phyloP scores from a whole-genome alignment of 37 sponge, comb jelly and placozoan species.

The Ianthella basta region DNA sequence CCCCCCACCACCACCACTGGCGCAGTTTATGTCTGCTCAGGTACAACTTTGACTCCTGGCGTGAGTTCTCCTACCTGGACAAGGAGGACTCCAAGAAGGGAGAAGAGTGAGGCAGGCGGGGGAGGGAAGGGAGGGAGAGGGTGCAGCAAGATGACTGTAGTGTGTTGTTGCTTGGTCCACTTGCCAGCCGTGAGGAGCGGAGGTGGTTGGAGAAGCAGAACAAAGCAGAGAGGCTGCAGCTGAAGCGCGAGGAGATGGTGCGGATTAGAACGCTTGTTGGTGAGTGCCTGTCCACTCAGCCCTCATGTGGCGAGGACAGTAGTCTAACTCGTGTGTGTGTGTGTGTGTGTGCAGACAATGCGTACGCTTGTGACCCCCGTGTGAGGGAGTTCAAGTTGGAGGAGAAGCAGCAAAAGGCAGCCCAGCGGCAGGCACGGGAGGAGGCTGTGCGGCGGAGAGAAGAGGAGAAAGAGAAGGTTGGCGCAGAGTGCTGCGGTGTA shows the following conservation, averaged over 20 bases:
- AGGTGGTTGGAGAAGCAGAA: constrained; percentile 96
- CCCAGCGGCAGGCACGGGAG: constrained; percentile 71
- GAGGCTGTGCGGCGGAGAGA: constrained; percentile 69
- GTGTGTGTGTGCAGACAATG: constrained; percentile 62
- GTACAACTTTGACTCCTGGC: constrained; percentile 95
- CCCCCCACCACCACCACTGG: too few species aligned
- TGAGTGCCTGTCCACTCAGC: constrained; percentile 10
- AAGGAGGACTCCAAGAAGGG: constrained; percentile 93
- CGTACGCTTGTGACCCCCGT: constrained; percentile 90
- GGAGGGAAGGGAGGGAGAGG: not conserved
- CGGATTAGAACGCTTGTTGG: constrained; percentile 85
- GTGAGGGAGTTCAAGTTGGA: constrained; percentile 83
- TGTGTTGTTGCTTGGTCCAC: not conserved
- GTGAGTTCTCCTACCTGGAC: constrained; percentile 96
- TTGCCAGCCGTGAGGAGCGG: constrained; percentile 87
- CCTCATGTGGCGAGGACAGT: too few species aligned
- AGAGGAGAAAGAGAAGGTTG: constrained; percentile 57
- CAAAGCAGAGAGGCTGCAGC: constrained; percentile 79
- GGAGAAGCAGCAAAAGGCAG: constrained; percentile 78
- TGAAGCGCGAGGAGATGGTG: constrained; percentile 84
- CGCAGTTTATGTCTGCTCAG: constrained; percentile 1
- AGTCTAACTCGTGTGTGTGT: too few species aligned
- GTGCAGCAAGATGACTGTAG: not conserved
- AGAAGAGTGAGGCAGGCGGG: constrained; percentile 62
- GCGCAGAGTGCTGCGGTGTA: not conserved